Base-by-base conservation (phyloP, 1,140 invertebrate species). In the Leptonema lineaticorne region DNA sequence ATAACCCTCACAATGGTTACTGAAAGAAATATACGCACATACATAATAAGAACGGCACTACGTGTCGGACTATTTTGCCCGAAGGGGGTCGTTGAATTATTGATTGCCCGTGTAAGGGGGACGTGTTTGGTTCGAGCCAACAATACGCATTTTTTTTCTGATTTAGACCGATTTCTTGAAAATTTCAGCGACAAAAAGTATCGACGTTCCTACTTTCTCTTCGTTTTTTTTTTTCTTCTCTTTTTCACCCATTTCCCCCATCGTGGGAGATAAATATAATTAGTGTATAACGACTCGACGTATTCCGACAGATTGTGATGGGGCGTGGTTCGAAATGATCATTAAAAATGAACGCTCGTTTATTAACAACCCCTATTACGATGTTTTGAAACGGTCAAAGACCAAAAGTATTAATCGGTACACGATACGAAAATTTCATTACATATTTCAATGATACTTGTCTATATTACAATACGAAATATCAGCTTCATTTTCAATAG, bases 201-300 rank as follows among this genome's bases (percentile, higher is more conserved):
- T 5, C 45, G 45, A 7, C 14, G n/a, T n/a, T 48, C 28, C 28
- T 27, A 33, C 59, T 1, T 14, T 58, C 56, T 6, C 4, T 7
- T 9, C 18, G 16, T 27, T 4, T 33, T 26, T 20, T 60, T 56
- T n/a, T 9, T 16, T 18, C 1, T 18, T 6, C 53, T 26, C 20
- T 48, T 46, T 69, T 60, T 60, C 45, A 53, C 30, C 57, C 60
- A 24, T 56, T 70, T 64, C 37, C 67, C 65, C 67, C 66, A 66
- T 66, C 69, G 67, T 68, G 67, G 66, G 24, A 57, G 53, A 57
- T 57, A 57, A 57, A 57, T 57, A 57, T 57, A 57, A 57, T 57
- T 57, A 57, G n/a, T n/a, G n/a, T n/a, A n/a, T n/a, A n/a, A n/a
- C n/a, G n/a, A n/a, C n/a, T n/a, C n/a, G n/a, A n/a, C n/a, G n/a